Evolutionary conservation across 2,888 invertebrate genomes (phyloP), one percentile per base, ranked within the genome.

Genomic region (Lycophotia porphyrea): DNA sequence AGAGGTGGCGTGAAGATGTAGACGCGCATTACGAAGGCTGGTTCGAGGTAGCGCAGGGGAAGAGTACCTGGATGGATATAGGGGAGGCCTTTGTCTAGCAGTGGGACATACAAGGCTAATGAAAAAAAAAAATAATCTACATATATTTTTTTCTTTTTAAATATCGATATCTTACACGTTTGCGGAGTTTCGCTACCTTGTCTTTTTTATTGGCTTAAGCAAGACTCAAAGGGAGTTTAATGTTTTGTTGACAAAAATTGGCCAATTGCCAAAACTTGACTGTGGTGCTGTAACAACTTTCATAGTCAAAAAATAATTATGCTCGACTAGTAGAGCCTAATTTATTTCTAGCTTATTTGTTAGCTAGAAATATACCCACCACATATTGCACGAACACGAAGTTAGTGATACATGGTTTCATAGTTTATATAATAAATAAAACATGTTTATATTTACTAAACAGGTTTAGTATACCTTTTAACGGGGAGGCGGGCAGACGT

Each of bases 401-500:
- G 66, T 84, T 74, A 82, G 75, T 82, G 74, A 85, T 87, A 86
- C 84, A 76, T 78, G 74, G 75, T 86, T 88, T 81, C 55, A 78
- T 88, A 88, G 85, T 86, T 81, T 82, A 78, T 81, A 39, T 47
- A 66, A 81, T 47, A 79, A 76, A 77, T 80, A 84, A 81, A 78
- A 76, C 72, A 79, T 47, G 78, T 74, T 75, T 80, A 78, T 85
- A 83, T 82, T 75, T 79, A 83, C 75, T 83, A 68, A 85, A 76
- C 66, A 81, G 77, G 67, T 83, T 81, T 82, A 77, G 83, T 83
- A 74, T 82, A 86, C 82, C 81, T 86, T 85, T 66, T 68, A 74
- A 72, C 66, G 88, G 85, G 88, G 90, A 88, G 89, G 87, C 85
- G 89, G 84, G 88, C 71, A 71, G 82, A 76, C 77, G 78, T 86